Base-by-base conservation (phyloP, 92 coral and sea anemone species). In the Paragorgia papillata region DNA sequence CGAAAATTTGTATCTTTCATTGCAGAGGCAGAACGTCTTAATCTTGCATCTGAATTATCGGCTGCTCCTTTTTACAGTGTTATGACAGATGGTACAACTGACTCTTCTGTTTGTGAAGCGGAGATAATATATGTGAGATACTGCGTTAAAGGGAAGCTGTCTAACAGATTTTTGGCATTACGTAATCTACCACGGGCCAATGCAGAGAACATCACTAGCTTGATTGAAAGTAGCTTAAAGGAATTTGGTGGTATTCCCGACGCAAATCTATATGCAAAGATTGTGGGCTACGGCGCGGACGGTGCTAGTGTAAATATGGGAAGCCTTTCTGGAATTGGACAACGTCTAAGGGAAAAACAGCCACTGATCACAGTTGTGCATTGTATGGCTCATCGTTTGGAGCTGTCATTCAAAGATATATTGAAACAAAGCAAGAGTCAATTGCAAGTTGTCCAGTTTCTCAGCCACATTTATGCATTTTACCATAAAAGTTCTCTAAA, bases 321-420 rank as follows among this genome's bases (percentile, higher is more conserved):
- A 5, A 5, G 58, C 26, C 66, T 32, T 64, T 64, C 71, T 34
- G 71, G 71, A 39, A 30, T 64, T 64, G 71, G 71, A 8, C 14
- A 64, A 34, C 71, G 71, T 34, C 51, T 64, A 7, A 9, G 22
- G 24, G 51, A 17, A 34, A 64, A 62, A 28, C 69, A 58, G 22
- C 79, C 85, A 2, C 41, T 41, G 64, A 32, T 69, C 19, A 6
- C 57, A 9, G 70, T 40, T 14, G 59, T 80, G 15, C 84, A 80
- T 57, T 80, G 80, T 21, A 67, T 70, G 75, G 86, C 89, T 60
- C 86, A 85, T 60, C 44, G 75, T 21, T 68, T 85, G 17, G 86
- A 85, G 75, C 68, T 81, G 63, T 31, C 83, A 0, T 76, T 75
- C 60, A 81, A 85, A 44, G 85, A 85, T 81, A 80, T 82, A 2